Conservation (phyloP, 1,140 invertebrate genomes). For the Pogonomyrmex barbatus region DNA sequence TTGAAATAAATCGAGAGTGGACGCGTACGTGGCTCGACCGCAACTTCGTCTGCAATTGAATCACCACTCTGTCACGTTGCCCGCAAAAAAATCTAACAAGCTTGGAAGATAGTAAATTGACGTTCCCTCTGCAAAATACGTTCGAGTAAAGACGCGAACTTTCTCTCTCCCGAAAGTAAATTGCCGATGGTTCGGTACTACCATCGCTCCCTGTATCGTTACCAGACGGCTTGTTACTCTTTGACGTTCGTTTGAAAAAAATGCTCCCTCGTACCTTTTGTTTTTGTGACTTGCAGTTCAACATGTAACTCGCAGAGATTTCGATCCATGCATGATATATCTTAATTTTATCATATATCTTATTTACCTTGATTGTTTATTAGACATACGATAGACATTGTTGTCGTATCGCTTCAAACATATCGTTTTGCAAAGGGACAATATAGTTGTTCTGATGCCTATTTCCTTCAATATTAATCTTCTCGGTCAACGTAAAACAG, state of each 20-base stretch:
- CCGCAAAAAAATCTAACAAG: slow-evolving; percentile 67
- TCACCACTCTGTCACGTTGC: slow-evolving; percentile 48
- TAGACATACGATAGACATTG: background rate
- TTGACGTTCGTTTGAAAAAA: background rate
- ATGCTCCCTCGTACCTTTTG: too few relatives aligned
- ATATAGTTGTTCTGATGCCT: background rate
- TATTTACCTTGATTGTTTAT: background rate
- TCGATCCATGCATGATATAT: background rate
- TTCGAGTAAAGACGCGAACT: background rate
- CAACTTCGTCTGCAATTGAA: slow-evolving; percentile 68
- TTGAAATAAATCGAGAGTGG: slow-evolving; percentile 66
- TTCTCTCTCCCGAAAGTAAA: slow-evolving; percentile 16
- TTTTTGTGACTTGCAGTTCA: background rate
- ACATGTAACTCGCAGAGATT: background rate
- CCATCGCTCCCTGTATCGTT: slow-evolving; percentile 23
- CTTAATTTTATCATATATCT: background rate
- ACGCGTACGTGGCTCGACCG: slow-evolving; percentile 65
- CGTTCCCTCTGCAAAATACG: slow-evolving; percentile 46
- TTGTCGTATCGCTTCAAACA: background rate
- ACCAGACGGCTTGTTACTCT: slow-evolving; percentile 43
- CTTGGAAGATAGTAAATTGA: slow-evolving; percentile 64
- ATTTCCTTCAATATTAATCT: slow-evolving; percentile 31
- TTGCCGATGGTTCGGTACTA: slow-evolving; percentile 18
- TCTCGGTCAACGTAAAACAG: background rate
- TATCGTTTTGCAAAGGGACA: background rate